Percentiles rank a stretch among this genome's conserved stretches.
Conservation (phyloP, 2,888 invertebrate species). For the Ophion costatus region DNA sequence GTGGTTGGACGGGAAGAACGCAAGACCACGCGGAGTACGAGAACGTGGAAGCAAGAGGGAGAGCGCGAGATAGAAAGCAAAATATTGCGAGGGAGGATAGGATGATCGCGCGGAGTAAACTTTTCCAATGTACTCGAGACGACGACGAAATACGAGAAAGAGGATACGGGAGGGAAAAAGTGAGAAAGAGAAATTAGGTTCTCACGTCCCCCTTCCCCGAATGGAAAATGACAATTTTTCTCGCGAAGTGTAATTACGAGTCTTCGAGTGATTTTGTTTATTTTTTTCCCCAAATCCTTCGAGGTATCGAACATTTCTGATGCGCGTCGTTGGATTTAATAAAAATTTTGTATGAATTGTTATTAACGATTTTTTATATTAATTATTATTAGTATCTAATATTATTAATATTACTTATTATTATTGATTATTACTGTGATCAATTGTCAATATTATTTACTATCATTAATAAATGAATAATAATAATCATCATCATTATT, state of each 20-base stretch:
- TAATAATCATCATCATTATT: not conserved
- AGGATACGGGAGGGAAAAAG: not conserved
- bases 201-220: not conserved
- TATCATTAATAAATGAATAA: not conserved
- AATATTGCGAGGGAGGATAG: slow-evolving; percentile 37
- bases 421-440: not conserved
- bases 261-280: slow-evolving; percentile 3
- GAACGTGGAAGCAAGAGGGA: slow-evolving; percentile 23
- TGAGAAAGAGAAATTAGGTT: not conserved
- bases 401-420: too few species aligned
- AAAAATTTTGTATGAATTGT: too few species aligned
- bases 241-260: slow-evolving; percentile 16
- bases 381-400: too few species aligned
- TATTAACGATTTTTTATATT: too few species aligned
- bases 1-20: slow-evolving; percentile 38
- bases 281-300: not conserved
- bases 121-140: slow-evolving; percentile 60
- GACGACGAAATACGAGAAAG: slow-evolving; percentile 42
- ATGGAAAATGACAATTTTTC: slow-evolving; percentile 9
- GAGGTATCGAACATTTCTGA: not conserved
- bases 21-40: slow-evolving; percentile 28
- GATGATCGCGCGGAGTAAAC: slow-evolving; percentile 62
- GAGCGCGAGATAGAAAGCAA: slow-evolving; percentile 40
- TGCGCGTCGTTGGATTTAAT: not conserved
- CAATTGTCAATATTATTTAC: too few species aligned